Evolutionary conservation across 2,888 invertebrate species (phyloP), one percentile per base, ranked within the genome.

Genomic region (Heteromurus nitidus): DNA sequence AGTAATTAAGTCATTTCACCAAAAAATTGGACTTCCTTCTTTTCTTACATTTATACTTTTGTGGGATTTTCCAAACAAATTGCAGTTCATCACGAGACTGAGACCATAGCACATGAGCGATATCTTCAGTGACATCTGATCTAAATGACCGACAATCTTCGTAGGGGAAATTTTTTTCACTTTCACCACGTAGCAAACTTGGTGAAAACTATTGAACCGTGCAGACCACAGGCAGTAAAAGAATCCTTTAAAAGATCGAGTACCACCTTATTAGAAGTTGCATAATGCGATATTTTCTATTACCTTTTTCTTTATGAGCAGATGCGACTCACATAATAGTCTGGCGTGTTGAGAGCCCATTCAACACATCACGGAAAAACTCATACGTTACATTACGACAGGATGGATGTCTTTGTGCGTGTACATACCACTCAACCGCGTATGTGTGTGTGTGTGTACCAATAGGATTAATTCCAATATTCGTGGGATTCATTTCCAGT

Each of bases 401-500:
- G n/a, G n/a, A n/a, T n/a, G n/a, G n/a, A n/a, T n/a, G n/a, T n/a
- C n/a, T 44, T n/a, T 44, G 44, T 3, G 44, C 44, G n/a, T 9
- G 9, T 3, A 44, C 47, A 47, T 24, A 53, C 55, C 11, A 55
- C 26, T 11, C 55, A 24, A 11, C 11, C 47, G 11, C 47, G 47
- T n/a, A n/a, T n/a, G n/a, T 3, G 55, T 26, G 26, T 11, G 64
- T 64, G 58, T 76, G 30, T 77, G 69, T 77, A 77, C 31, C 75
- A 47, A 36, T 64, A 79, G 70, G 70, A 70, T 70, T 70, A 70
- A 79, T 70, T 79, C 69, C 79, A 7, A 70, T 53, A 55, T 62
- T 70, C 42, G 28, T 55, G 44, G 70, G 79, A 70, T 70, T 79
- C 79, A 79, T 79, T 70, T 79, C 55, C 79, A 50, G 64, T 70